Evolutionary conservation across 1,140 invertebrate genomes (phyloP).

Genomic region (Magallana angulata): DNA sequence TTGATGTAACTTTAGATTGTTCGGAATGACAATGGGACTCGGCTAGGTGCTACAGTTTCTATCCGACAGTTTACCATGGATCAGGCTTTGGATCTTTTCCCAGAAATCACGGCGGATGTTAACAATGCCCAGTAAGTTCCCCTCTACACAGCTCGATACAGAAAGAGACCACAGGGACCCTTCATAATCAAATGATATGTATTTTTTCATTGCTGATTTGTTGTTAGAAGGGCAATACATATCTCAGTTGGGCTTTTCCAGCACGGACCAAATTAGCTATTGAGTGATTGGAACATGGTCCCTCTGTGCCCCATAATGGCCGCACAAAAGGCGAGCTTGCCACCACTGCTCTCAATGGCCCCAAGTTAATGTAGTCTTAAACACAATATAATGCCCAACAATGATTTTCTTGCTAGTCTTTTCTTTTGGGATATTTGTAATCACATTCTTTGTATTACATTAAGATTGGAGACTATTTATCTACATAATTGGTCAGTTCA

Average conservation of each 20-base stretch:
- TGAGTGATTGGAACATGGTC: slow-evolving; percentile 12
- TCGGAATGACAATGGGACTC: neutral
- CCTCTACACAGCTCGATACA: neutral
- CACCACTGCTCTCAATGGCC: neutral
- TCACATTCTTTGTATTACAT: neutral
- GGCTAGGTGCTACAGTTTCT: neutral
- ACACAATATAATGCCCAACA: neutral
- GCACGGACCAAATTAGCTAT: neutral
- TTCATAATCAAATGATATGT: neutral
- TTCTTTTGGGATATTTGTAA: neutral
- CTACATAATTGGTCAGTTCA: neutral
- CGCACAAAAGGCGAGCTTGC: neutral
- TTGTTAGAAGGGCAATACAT: neutral
- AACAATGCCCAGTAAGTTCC: neutral
- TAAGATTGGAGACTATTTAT: neutral
- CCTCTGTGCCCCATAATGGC: slow-evolving; percentile 7
- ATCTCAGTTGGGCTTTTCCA: neutral
- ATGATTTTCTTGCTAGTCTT: neutral
- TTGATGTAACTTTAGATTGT: neutral
- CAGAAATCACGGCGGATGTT: neutral
- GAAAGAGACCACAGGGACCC: neutral
- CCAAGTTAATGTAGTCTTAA: neutral
- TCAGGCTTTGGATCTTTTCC: neutral
- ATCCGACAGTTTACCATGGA: neutral
- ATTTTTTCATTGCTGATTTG: slow-evolving; percentile 18